These are phyloP conservation scores for Choloepus didactylus DNA, from an alignment of 2,797 vertebrate genomes.

Conservation along the genomic window DNA sequence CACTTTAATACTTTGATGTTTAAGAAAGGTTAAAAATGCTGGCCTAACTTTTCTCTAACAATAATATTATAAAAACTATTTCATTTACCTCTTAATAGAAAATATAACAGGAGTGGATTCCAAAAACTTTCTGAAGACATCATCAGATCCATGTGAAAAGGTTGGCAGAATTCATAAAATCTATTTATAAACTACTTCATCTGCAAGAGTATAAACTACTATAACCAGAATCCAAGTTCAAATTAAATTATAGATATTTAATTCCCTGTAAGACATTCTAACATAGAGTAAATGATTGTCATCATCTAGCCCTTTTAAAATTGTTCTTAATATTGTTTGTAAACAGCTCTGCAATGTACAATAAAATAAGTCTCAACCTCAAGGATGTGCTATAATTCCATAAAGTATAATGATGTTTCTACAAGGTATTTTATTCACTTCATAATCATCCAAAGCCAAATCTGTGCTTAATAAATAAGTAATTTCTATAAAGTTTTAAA, in stretches of 20 bases:
- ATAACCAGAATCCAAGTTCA: conserved; percentile 32
- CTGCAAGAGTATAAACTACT: neutral
- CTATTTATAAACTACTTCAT: neutral
- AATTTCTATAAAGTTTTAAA: neutral
- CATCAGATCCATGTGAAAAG: conserved; percentile 29
- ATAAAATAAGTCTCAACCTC: conserved; percentile 1
- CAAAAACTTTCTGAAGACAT: conserved; percentile 28
- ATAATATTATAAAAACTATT: neutral
- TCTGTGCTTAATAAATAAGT: neutral
- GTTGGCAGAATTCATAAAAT: conserved; percentile 48
- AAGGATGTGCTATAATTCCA: neutral
- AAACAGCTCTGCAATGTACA: neutral
- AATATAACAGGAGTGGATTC: neutral
- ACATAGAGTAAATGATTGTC: neutral
- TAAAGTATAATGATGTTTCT: neutral
- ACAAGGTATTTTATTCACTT: neutral
- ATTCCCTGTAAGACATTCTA: neutral
- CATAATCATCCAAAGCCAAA: neutral
- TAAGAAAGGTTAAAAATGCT: conserved; percentile 11
- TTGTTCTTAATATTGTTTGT: neutral
- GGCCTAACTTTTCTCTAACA: neutral
- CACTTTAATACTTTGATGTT: conserved; percentile 18
- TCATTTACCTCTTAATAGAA: conserved; percentile 16
- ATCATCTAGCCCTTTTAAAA: neutral
- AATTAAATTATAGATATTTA: conserved; percentile 12